Base-by-base conservation (phyloP, 2,888 invertebrate species). In the Pogonocherus hispidulus region DNA sequence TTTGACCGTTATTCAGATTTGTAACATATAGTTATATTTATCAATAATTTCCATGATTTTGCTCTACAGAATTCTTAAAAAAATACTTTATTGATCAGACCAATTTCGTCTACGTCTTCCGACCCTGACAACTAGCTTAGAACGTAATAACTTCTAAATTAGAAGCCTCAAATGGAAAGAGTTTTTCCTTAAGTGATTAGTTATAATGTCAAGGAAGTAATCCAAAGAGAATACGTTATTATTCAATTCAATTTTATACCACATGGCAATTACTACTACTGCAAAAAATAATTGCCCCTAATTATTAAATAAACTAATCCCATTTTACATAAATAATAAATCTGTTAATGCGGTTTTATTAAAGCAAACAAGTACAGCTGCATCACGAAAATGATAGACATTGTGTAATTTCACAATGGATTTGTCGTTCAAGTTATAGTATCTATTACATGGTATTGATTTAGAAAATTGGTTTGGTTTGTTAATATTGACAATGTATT, bases 401-500 rank as follows among this genome's bases (percentile, higher is more conserved):
- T 41, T 1, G 2, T 14, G 14, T n/a, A 41, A 41, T 41, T 41
- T 11, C 16, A 16, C 2, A 14, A 41, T 14, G n/a, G 16, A 2
- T n/a, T 41, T 41, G n/a, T n/a, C 41, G 37, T n/a, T 23, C 23
- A 51, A 51, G 16, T 23, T 27, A 51, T 23, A 27, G 51, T 16
- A 51, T 51, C 3, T 23, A 27, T 16, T 51, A 16, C 41, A 27
- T 8, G 14, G 2, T 51, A 51, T 51, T 51, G 51, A 51, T 27
- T 51, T 27, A 27, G 23, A 18, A 51, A 51, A 27, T 51, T 51
- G 51, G 23, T 51, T 41, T 51, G 22, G 27, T 27, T 51, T 51
- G 27, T 41, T 23, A 51, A 14, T 51, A 51, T 51, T 51, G 51
- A 51, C 51, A 27, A 27, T 51, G 51, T 23, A 23, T 51, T 49